Conservation (phyloP, 1,140 invertebrate species). For the Drepana arcuata region DNA sequence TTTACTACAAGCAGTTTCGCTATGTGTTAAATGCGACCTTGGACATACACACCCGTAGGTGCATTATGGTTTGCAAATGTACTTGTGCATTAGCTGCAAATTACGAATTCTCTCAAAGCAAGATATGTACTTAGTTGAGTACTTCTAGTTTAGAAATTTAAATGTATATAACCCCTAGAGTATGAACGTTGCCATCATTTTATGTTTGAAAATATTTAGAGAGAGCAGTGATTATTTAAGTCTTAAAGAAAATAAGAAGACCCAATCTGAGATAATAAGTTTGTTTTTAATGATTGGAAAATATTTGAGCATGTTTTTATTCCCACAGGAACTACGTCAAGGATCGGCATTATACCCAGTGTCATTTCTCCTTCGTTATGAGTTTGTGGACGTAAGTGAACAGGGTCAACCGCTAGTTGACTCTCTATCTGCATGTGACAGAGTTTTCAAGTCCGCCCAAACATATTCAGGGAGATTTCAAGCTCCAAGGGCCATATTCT, state of each 20-base stretch:
- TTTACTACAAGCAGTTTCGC: constrained; percentile 25
- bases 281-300: not conserved
- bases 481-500: constrained; percentile 85
- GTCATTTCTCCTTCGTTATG: constrained; percentile 83
- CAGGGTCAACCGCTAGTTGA: constrained; percentile 72
- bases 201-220: too few relatives aligned
- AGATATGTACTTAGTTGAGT: too few relatives aligned
- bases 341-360: constrained; percentile 85
- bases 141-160: too few relatives aligned
- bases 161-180: too few relatives aligned
- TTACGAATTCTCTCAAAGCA: too few relatives aligned
- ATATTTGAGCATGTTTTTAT: constrained; percentile 5
- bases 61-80: not conserved
- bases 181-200: too few relatives aligned
- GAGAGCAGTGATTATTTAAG: too few relatives aligned
- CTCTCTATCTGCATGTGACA: constrained; percentile 74
- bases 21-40: constrained; percentile 11
- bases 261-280: not conserved
- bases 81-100: too few relatives aligned
- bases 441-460: constrained; percentile 72
- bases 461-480: constrained; percentile 77
- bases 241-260: too few relatives aligned
- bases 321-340: constrained; percentile 77
- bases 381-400: constrained; percentile 80
- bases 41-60: constrained; percentile 4